Percentiles rank a stretch among this genome's conserved stretches.
Conservation (phyloP, 1,140 invertebrate genomes). For the Phymastichus coffea region DNA sequence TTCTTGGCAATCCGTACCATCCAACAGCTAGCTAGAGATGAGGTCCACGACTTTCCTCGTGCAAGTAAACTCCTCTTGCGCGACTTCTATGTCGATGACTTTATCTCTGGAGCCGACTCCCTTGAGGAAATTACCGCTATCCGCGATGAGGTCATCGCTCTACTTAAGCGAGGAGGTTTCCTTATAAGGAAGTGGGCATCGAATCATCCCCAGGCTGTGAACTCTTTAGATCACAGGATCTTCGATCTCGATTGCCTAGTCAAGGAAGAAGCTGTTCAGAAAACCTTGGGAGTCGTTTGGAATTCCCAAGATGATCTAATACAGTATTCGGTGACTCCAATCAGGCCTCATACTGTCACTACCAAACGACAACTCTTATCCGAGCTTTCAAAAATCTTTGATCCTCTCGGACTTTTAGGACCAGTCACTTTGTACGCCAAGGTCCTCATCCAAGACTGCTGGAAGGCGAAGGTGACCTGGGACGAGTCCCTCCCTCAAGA, state of each 20-base stretch:
- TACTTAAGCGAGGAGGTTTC: slow-evolving; percentile 5
- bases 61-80: background rate
- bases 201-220: background rate
- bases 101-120: too few species aligned
- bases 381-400: background rate
- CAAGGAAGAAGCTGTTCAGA: background rate
- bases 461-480: too few species aligned
- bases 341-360: too few species aligned
- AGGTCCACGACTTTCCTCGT: slow-evolving; percentile 27
- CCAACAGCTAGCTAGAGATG: slow-evolving; percentile 36
- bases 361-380: background rate
- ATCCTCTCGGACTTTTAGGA: background rate
- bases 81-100: slow-evolving; percentile 12
- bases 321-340: too few species aligned
- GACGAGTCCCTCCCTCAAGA: too few species aligned
- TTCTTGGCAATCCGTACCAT: slow-evolving; percentile 37
- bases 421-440: background rate
- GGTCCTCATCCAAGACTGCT: too few species aligned
- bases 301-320: background rate
- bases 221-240: background rate
- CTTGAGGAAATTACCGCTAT: background rate
- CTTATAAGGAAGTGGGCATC: slow-evolving; percentile 22
- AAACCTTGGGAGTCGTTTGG: background rate
- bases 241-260: background rate
- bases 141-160: slow-evolving; percentile 9